Evolutionary conservation across 2,888 invertebrate genomes (phyloP), one percentile per base, ranked within the genome.

Genomic region (Pocota personata): DNA sequence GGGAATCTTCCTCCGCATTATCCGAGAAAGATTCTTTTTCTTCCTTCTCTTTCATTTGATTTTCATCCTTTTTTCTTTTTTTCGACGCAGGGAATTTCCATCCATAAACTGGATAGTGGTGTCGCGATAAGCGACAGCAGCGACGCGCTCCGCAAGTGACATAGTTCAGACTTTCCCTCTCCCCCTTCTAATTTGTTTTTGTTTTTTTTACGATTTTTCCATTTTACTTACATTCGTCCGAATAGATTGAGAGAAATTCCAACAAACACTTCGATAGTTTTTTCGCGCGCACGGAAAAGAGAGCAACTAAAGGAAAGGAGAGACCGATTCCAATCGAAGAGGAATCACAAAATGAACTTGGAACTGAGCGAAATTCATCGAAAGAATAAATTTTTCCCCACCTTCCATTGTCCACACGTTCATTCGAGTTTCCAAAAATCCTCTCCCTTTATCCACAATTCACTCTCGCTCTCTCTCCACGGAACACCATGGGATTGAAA

Each of bases 51-150:
- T 43, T 30, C 40, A 66, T 14, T 71, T 30, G 57, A n/a, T 30
- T 3, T n/a, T n/a, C n/a, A 24, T 30, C 12, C 7, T 52, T 30
- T 27, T 40, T 7, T 46, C 35, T 69, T 40, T 6, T 12, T 40
- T 14, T 3, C 27, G 10, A 55, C 55, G 27, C 40, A 78, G 78
- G 83, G 73, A 83, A 83, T 78, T 83, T 78, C 72, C 83, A 83
- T 72, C 40, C 10, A 24, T 52, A n/a, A n/a, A n/a, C n/a, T n/a
- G n/a, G 52, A 40, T 37, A 55, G 52, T 40, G 24, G 16, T 4
- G 60, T 10, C 69, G 73, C 52, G 77, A 79, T 71, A 83, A 77
- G 60, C 37, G 40, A 60, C 66, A 71, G 19, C 67, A 77, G 46
- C 64, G 76, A 37, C 27, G 48, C 60, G 52, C n/a, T 48, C 66